Evolutionary conservation across 2,888 invertebrate genomes (phyloP).

Genomic region (Sisyra nigra): DNA sequence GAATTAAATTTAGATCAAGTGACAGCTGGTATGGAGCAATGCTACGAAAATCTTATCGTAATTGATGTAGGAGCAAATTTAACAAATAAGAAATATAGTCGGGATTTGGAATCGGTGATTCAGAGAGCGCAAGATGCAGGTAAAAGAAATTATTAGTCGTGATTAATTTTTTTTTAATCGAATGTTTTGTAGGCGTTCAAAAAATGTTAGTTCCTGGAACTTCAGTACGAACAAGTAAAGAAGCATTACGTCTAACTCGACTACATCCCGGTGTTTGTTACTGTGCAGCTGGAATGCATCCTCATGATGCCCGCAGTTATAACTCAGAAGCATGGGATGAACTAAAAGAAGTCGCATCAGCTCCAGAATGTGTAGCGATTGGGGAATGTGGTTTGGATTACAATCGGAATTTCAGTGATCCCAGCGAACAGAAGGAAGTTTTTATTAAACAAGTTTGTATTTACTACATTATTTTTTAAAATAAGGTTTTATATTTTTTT

Average conservation of each 20-base stretch:
- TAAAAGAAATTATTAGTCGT: conserved; percentile 21
- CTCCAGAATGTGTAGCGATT: conserved; percentile 81
- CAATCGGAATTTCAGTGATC: conserved; percentile 86
- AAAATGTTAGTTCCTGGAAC: conserved; percentile 90
- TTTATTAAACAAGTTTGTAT: conserved; percentile 63
- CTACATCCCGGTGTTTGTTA: conserved; percentile 83
- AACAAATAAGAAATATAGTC: conserved; percentile 82
- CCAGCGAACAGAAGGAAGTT: conserved; percentile 67
- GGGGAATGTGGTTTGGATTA: conserved; percentile 93
- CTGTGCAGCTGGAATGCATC: conserved; percentile 84
- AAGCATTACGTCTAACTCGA: conserved; percentile 73
- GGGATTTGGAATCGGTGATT: conserved; percentile 82
- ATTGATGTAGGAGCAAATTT: conserved; percentile 87
- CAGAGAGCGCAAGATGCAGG: conserved; percentile 87
- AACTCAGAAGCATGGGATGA: conserved; percentile 65
- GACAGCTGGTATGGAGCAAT: conserved; percentile 45
- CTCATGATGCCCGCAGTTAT: conserved; percentile 83
- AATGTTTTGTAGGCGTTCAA: conserved; percentile 53
- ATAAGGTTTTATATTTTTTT: not conserved
- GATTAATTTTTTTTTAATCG: not conserved
- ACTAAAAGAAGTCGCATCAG: conserved; percentile 54
- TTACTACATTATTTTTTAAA: not conserved
- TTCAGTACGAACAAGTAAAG: conserved; percentile 77
- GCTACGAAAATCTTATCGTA: conserved; percentile 81
- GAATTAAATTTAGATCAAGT: conserved; percentile 8